Evolutionary conservation across 2,113 vertebrate species (phyloP), one percentile per base, ranked within the genome.

Genomic region (Procavia capensis): DNA sequence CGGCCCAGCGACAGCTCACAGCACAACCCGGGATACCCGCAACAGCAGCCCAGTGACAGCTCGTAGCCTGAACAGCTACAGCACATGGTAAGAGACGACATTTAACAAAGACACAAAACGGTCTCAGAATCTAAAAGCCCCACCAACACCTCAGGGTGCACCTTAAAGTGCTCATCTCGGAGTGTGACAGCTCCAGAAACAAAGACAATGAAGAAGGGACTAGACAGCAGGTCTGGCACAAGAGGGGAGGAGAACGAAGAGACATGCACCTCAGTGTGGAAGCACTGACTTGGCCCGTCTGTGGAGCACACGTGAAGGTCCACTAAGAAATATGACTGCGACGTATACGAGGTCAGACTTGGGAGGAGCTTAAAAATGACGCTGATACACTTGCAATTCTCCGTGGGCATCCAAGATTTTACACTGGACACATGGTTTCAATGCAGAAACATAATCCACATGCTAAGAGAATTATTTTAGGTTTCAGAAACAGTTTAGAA

Each of bases 261-360:
- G 31, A 31, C 5, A 5, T 6, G 54, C 50, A 20, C 31, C 22
- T 29, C 11, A 50, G 34, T 14, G 8, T 19, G 39, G 59, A 11
- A 3, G 63, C 0, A 8, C 3, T 19, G 76, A 25, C 8, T 19
- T 1, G 19, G 75, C 7, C 9, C 29, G 41, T 45, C 57, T 78
- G 57, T 29, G 43, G 63, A 27, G 5, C 78, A 59, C 29, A 8
- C 2, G 87, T 29, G 3, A 34, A 50, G 16, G 20, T 34, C 16
- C 7, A 4, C 34, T 3, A 29, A 36, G 57, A 22, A 2, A 2
- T 9, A 27, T n/a, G 14, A 29, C 5, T 10, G 31, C 36, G 10
- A 2, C 27, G 22, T 7, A 20, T n/a, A n/a, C 29, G 31, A 22
- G 61, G 5, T 19, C 47, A 27, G 29, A 19, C n/a, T 16, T 25